Evolutionary conservation across 2,797 vertebrate genomes (phyloP), one percentile per base, ranked within the genome.

Genomic region (Channa striata): DNA sequence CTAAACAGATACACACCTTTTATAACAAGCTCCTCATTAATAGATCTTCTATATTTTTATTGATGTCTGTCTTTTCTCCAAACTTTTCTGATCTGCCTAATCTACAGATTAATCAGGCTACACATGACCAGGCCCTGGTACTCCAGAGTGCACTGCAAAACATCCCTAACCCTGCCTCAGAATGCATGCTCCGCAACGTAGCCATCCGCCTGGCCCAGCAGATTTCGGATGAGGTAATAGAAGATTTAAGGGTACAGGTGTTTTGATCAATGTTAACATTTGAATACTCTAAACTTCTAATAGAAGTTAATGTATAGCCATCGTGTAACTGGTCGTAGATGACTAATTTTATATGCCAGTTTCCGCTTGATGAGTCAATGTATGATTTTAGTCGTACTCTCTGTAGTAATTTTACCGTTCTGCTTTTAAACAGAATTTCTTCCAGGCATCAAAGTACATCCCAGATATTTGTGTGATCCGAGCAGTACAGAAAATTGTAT

Each of bases 131-230:
- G 90, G 98, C 98, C 50, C 94, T 99, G 89, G 98, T 99, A 85
- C 96, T 99, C 72, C 98, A 99, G 91, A 98, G 94, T 74, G 98
- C 98, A 83, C 95, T 99, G 87, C 98, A 99, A 91, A 99, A 97
- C 94, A 99, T 99, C 95, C 98, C 98, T 58, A 99, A 99, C 91
- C 98, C 97, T 59, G 96, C 97, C 33, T 98, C 98, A 58, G 98
- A 99, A 72, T 99, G 98, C 93, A 99, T 99, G 97, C 93, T 99
- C 83, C 96, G 97, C 90, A 99, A 99, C 64, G 97, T 99, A 86
- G 98, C 98, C 86, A 98, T 99, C 89, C 98, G 98, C 72, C 96
- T 99, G 77, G 97, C 97, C 67, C 98, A 99, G 85, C 98, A 99
- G 91, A 99, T 99, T 92, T 98, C 98, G 74, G 97, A 99, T 91